Evolutionary conservation across 2,113 vertebrate genomes (phyloP).

Genomic region (Pomatorhinus ruficollis): DNA sequence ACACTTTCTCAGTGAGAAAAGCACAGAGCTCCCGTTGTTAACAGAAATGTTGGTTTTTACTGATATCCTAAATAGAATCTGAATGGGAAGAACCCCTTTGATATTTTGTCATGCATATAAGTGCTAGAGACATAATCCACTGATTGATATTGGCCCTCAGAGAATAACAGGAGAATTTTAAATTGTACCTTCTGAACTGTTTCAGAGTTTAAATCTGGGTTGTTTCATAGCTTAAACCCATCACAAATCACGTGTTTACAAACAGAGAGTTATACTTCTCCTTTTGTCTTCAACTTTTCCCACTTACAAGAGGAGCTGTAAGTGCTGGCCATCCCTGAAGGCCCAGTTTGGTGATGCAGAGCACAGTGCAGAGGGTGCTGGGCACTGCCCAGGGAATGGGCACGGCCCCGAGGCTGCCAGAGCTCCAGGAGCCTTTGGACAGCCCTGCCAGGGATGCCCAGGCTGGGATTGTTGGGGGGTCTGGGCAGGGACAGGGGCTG

Average conservation of each 20-base stretch:
- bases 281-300: neutral
- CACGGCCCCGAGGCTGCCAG: neutral
- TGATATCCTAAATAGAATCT: neutral
- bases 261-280: neutral
- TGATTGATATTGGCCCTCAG: neutral
- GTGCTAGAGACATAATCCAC: neutral
- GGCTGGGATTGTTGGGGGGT: fast-evolving
- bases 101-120: neutral
- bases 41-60: neutral
- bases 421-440: neutral
- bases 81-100: neutral
- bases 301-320: neutral
- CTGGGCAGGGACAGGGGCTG: fast-evolving
- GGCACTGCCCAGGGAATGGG: neutral
- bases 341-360: neutral
- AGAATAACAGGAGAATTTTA: neutral
- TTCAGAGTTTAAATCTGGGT: neutral
- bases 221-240: neutral
- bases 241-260: neutral
- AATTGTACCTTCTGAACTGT: neutral
- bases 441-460: neutral
- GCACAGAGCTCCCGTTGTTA: neutral
- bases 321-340: neutral
- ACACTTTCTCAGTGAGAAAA: neutral
- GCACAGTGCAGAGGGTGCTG: neutral